Evolutionary conservation across 2,888 invertebrate species (phyloP).

Genomic region (Drosophila lutescens): DNA sequence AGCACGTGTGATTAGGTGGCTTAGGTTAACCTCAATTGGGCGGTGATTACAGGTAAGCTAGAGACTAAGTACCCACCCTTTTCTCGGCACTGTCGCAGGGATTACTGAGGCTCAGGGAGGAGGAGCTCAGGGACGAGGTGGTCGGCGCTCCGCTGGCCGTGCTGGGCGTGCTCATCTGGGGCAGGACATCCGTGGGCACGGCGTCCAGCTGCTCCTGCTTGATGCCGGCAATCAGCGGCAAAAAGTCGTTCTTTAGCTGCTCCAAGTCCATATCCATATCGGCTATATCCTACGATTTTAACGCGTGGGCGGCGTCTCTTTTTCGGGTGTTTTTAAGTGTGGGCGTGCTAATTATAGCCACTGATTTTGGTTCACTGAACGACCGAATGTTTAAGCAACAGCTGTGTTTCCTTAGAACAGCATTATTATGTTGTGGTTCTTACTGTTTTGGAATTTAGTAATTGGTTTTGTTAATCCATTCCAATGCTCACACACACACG

Average conservation of each 20-base stretch:
- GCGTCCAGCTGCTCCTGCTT: constrained; percentile 83
- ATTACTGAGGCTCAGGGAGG: constrained; percentile 79
- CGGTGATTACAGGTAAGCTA: neutral
- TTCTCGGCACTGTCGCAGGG: constrained; percentile 84
- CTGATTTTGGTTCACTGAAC: constrained; percentile 27
- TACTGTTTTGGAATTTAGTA: constrained; percentile 28
- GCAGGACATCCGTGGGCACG: constrained; percentile 71
- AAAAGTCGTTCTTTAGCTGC: constrained; percentile 83
- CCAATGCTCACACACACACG: constrained; percentile 22
- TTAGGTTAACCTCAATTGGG: constrained; percentile 38
- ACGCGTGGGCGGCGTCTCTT: neutral
- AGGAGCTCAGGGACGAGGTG: constrained; percentile 74
- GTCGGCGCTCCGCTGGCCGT: constrained; percentile 66
- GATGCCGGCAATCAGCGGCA: constrained; percentile 83
- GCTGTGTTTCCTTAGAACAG: constrained; percentile 51
- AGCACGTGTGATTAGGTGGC: constrained; percentile 53
- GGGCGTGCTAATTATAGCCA: constrained; percentile 56
- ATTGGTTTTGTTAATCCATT: constrained; percentile 31
- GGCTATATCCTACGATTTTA: constrained; percentile 1
- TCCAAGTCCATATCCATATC: constrained; percentile 84
- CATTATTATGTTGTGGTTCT: constrained; percentile 43
- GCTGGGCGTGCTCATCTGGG: constrained; percentile 69
- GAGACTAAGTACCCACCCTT: neutral
- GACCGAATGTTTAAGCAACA: constrained; percentile 38
- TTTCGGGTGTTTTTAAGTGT: constrained; percentile 6